Evolutionary conservation across 2,797 vertebrate species (phyloP).

Genomic region (Poecilia gillii): DNA sequence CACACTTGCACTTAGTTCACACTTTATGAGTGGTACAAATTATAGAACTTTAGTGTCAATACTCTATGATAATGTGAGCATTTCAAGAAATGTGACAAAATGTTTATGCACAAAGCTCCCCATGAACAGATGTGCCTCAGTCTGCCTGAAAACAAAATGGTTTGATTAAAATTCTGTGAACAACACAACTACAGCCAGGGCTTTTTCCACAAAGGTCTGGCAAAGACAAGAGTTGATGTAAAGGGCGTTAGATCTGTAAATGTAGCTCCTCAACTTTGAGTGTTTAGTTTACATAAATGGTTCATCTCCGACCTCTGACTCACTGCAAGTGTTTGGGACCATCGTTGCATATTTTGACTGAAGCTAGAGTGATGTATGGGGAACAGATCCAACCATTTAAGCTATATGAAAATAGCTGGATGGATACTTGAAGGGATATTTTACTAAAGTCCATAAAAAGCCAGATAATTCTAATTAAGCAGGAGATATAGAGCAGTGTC

Average conservation of each 20-base stretch:
- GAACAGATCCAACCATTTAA: background rate
- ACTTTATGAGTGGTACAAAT: background rate
- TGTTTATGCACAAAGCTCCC: background rate
- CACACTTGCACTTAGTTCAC: background rate
- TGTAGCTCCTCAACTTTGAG: background rate
- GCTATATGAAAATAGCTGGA: background rate
- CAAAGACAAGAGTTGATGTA: background rate
- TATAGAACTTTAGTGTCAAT: background rate
- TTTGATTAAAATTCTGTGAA: background rate
- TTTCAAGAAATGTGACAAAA: conserved; percentile 1
- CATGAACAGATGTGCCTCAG: background rate
- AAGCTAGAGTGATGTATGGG: background rate
- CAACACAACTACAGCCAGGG: background rate
- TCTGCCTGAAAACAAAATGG: background rate
- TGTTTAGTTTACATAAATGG: background rate
- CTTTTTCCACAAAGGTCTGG: background rate
- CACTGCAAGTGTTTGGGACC: background rate
- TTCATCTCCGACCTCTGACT: background rate
- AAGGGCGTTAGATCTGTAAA: background rate
- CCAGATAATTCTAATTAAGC: background rate
- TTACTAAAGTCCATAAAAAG: background rate
- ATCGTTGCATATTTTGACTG: background rate
- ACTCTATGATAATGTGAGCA: conserved; percentile 1
- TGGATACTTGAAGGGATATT: background rate
- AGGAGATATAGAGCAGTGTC: background rate